Evolutionary conservation across 1,140 invertebrate species (phyloP), one percentile per base, ranked within the genome.

Genomic region (Popillia japonica): DNA sequence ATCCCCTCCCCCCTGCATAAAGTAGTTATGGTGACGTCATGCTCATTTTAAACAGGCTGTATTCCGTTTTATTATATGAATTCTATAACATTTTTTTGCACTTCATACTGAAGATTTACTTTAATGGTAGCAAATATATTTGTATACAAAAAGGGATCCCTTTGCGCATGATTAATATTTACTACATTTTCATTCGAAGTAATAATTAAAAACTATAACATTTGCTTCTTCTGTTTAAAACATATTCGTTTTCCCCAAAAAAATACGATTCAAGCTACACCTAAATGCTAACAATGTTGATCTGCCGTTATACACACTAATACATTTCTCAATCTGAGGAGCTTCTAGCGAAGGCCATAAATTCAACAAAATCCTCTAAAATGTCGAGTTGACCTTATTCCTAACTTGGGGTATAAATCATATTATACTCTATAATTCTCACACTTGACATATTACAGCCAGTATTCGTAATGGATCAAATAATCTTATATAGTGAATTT

Each of bases 391-490:
- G 72, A 74, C 72, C 72, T 74, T 74, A 74, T 74, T 74, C 40
- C 72, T 17, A 74, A 74, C 72, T 74, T 44, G 10, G 34, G 41
- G 22, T 44, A 34, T 74, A 74, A 74, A 74, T 74, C 72, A 74
- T 74, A 74, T 74, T 74, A 41, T 40, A 74, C 72, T 74, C 34
- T 44, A 74, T 74, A 74, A 74, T 74, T 74, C 72, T 74, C 72
- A 74, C 72, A 74, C 72, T 74, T 42, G 72, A 74, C 72, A 74
- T 74, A 74, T 74, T 74, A 74, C 40, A 74, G 72, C 72, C 72
- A 74, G 41, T 42, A 74, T 41, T 74, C 72, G 72, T 74, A 74
- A 74, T 74, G 34, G 72, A 74, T 74, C 72, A 74, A 74, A 74
- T 74, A 74, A 74, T 74, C 72, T 74, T 44, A 42, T 44, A 74